Evolutionary conservation across 2,797 vertebrate genomes (phyloP), one percentile per base, ranked within the genome.

Genomic region (Anabas testudineus): DNA sequence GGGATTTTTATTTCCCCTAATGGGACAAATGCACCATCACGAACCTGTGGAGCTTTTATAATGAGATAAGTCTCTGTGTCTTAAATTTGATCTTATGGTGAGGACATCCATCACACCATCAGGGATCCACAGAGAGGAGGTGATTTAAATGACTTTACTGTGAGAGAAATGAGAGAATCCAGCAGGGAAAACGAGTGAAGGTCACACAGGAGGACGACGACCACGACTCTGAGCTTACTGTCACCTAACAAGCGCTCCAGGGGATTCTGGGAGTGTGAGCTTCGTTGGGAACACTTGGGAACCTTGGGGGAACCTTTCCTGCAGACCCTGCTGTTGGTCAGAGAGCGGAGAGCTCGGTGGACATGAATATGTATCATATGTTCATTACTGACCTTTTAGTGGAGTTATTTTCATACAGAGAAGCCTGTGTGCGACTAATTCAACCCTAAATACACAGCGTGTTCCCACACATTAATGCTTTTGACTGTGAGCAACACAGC

Each of bases 231-330:
- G 62, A 80, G 58, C 48, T 67, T 72, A 67, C 80, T 76, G 68
- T 48, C 68, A 60, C 63, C 63, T 36, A 68, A 76, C 78, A 55
- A 30, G 58, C 22, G 36, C 67, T 1, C 47, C 72, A 28, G 68
- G 78, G 78, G 58, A 54, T 71, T 80, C 67, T 75, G 71, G 67
- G 72, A 71, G 41, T 39, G 36, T 4, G 36, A 39, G 61, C 71
- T 58, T 36, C 12, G 49, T 46, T 52, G 26, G 41, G 19, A 15
- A n/a, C n/a, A n/a, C n/a, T n/a, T 5, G 10, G 5, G 9, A 34
- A 34, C n/a, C n/a, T n/a, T n/a, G n/a, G 4, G 2, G 36, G 3
- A 15, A 7, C 15, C 3, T 15, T 39, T 39, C 39, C 36, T 15
- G 12, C 13, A 15, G 32, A 32, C 32, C 7, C 32, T 32, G 32